Evolutionary conservation across 2,797 vertebrate genomes (phyloP).

Genomic region (Hoplostethus mediterraneus): DNA sequence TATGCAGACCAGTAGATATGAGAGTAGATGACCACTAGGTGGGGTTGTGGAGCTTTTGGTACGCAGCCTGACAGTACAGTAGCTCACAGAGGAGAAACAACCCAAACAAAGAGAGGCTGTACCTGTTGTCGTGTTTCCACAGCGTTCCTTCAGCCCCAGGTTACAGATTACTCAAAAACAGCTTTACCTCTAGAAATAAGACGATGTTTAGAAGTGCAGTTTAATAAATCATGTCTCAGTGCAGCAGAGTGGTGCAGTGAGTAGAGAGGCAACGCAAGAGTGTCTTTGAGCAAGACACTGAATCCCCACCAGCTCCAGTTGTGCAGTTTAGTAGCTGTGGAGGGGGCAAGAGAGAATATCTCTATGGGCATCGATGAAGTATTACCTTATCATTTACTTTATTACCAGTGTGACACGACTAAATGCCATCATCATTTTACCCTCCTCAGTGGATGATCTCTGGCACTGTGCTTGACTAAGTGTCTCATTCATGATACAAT

Average conservation of each 20-base stretch:
- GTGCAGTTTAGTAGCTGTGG: constrained; percentile 13
- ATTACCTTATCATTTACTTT: not conserved
- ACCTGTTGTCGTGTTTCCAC: not conserved
- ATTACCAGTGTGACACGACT: too few species aligned
- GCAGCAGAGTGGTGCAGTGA: constrained; percentile 19
- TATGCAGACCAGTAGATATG: constrained; percentile 48
- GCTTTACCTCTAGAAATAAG: not conserved
- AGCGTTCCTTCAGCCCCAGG: constrained; percentile 11
- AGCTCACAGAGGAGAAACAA: constrained; percentile 26
- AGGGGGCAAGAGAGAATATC: constrained; percentile 1
- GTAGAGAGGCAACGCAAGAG: constrained; percentile 7
- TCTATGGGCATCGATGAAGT: constrained; percentile 1
- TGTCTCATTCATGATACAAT: not conserved
- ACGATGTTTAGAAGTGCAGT: not conserved
- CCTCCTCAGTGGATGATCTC: not conserved
- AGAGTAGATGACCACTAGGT: constrained; percentile 67
- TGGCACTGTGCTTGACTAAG: not conserved
- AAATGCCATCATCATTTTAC: not conserved
- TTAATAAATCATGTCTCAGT: not conserved
- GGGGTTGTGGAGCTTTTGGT: constrained; percentile 63
- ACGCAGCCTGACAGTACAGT: not conserved
- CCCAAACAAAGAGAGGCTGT: constrained; percentile 61
- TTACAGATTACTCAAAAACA: not conserved
- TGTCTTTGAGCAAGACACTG: constrained; percentile 39
- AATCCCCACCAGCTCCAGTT: constrained; percentile 15